phyloP scores from a whole-genome alignment of 53 echinoderm and acorn worm species.

The Zoroaster sp. region DNA sequence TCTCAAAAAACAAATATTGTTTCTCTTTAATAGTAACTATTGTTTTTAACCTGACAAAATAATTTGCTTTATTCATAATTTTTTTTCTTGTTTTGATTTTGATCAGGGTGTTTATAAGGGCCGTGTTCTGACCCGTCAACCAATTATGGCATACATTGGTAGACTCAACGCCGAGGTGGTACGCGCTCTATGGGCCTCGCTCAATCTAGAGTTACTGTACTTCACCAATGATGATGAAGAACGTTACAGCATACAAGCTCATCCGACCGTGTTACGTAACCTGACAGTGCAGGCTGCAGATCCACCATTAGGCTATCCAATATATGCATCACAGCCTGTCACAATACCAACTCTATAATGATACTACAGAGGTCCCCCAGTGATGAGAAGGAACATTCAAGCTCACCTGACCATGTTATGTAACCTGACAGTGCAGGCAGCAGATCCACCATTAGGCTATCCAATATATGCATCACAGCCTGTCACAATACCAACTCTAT shows the following conservation, averaged over 20 bases:
- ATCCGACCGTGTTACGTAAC: conserved; percentile 85
- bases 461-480: conserved; percentile 92
- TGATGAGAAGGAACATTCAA: not conserved
- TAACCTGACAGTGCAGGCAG: conserved; percentile 93
- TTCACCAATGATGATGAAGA: conserved; percentile 99
- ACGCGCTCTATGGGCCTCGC: conserved; percentile 83
- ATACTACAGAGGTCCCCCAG: not conserved
- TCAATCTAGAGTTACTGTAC: conserved; percentile 87
- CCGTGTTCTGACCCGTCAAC: conserved; percentile 77
- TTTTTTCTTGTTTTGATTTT: not conserved
- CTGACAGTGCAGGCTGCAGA: conserved; percentile 93
- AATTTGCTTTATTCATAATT: too few species aligned
- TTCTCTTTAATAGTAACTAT: too few species aligned
- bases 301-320: conserved; percentile 95
- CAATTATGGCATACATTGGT: conserved; percentile 89
- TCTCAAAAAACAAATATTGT: too few species aligned
- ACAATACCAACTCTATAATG: conserved; percentile 61
- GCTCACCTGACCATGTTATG: conserved; percentile 87
- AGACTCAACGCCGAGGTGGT: conserved; percentile 86
- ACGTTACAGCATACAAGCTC: conserved; percentile 94
- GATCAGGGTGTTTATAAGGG: conserved; percentile 70
- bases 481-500: conserved; percentile 66
- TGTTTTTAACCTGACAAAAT: too few species aligned
- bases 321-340: conserved; percentile 87
- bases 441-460: conserved; percentile 96